Evolutionary conservation across 2,797 vertebrate genomes (phyloP).

Genomic region (Gadopsis marmoratus): DNA sequence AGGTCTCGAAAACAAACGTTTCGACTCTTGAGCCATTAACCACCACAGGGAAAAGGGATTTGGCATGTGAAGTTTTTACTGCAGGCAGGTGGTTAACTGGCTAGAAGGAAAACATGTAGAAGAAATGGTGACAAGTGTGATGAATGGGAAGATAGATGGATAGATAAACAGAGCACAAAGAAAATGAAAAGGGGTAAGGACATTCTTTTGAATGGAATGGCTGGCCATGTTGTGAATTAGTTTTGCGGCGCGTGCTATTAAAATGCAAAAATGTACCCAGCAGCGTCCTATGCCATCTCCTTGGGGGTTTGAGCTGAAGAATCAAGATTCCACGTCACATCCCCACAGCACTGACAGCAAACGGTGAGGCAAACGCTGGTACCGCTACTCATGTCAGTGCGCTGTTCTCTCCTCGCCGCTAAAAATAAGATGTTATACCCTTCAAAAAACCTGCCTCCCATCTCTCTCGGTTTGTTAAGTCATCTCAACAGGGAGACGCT

Average conservation of each 20-base stretch:
- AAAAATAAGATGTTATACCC: constrained; percentile 83
- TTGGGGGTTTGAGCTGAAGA: constrained; percentile 59
- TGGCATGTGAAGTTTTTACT: not conserved
- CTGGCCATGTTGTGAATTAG: constrained; percentile 60
- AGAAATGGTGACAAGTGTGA: constrained; percentile 55
- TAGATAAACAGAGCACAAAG: constrained; percentile 51
- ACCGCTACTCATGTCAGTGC: constrained; percentile 63
- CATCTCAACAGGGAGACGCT: constrained; percentile 64
- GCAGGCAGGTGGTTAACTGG: constrained; percentile 19
- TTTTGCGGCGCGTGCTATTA: constrained; percentile 49
- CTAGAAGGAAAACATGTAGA: constrained; percentile 15
- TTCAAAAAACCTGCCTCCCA: constrained; percentile 53
- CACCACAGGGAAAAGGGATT: constrained; percentile 3
- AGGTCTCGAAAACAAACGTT: not conserved
- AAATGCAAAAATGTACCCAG: constrained; percentile 71
- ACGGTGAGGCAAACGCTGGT: constrained; percentile 65
- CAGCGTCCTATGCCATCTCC: constrained; percentile 61
- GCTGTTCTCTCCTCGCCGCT: constrained; percentile 51
- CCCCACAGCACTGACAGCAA: constrained; percentile 74
- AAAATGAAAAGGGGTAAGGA: constrained; percentile 58
- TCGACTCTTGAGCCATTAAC: not conserved
- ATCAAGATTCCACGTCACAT: constrained; percentile 70
- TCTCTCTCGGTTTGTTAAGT: constrained; percentile 66
- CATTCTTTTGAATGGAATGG: constrained; percentile 63
- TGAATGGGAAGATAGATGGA: constrained; percentile 58